Evolutionary conservation across 2,113 vertebrate species (phyloP).

Genomic region (Tinamus guttatus): DNA sequence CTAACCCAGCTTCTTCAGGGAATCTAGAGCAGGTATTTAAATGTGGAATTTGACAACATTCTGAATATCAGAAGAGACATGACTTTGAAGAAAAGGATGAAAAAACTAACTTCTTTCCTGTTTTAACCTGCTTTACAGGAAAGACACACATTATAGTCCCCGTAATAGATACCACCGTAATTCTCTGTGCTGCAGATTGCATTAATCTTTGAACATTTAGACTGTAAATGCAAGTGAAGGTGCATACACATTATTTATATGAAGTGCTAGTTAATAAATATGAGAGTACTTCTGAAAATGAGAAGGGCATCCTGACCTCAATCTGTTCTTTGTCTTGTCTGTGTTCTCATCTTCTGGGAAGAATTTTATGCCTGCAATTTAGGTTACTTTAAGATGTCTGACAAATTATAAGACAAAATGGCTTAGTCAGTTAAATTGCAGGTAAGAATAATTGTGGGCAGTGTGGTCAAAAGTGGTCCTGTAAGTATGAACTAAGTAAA

Average conservation of each 20-base stretch:
- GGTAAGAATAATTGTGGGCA: background rate
- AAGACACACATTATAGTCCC: background rate
- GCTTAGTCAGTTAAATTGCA: background rate
- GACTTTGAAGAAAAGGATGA: background rate
- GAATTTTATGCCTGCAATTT: slow-evolving; percentile 3
- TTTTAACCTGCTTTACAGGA: background rate
- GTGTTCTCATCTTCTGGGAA: background rate
- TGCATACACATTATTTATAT: background rate
- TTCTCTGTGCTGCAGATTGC: background rate
- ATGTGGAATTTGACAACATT: background rate
- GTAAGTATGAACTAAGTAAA: background rate
- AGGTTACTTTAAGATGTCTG: background rate
- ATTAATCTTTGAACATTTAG: background rate
- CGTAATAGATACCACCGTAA: background rate
- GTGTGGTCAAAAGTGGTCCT: background rate
- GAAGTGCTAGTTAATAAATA: background rate
- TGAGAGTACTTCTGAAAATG: background rate
- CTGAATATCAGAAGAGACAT: background rate
- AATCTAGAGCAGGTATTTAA: background rate
- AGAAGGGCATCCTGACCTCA: background rate
- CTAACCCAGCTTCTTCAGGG: background rate
- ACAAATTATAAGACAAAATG: background rate
- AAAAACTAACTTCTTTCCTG: background rate
- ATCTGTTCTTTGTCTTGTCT: background rate
- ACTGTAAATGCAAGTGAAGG: background rate